Conservation (phyloP, 2,113 vertebrate species). For the Podarcis muralis region DNA sequence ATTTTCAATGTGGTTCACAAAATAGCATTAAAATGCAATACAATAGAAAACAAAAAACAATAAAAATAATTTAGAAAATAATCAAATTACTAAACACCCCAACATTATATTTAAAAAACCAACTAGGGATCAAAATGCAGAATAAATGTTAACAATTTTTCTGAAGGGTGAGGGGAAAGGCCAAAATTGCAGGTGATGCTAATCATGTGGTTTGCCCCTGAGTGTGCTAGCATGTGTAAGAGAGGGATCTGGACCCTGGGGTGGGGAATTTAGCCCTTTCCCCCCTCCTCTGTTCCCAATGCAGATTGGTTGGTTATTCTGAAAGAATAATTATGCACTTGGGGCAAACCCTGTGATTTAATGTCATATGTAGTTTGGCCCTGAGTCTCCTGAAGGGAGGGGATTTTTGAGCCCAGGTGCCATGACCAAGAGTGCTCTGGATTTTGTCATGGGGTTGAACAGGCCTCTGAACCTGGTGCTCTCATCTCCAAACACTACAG, state of each 20-base stretch:
- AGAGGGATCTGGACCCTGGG: too few species aligned
- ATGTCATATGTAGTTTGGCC: too few species aligned
- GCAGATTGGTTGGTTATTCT: too few species aligned
- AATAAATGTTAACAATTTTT: neutral
- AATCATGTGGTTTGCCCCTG: too few species aligned
- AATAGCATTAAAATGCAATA: neutral
- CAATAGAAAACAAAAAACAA: neutral
- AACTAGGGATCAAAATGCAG: neutral
- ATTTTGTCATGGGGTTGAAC: neutral
- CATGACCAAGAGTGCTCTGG: neutral
- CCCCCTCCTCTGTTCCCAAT: too few species aligned
- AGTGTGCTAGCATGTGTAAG: too few species aligned
- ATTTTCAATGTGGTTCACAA: neutral
- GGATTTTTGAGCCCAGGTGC: too few species aligned
- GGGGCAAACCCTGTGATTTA: too few species aligned
- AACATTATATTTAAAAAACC: neutral
- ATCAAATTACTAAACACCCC: neutral
- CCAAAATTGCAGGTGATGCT: too few species aligned
- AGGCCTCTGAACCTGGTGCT: neutral
- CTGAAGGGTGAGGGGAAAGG: neutral
- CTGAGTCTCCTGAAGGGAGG: too few species aligned
- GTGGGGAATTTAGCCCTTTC: too few species aligned
- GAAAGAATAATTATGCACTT: too few species aligned
- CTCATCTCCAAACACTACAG: neutral
- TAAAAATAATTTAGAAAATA: neutral